Conservation (phyloP, 2,797 vertebrate genomes). For the Hoplostethus atlanticus region DNA sequence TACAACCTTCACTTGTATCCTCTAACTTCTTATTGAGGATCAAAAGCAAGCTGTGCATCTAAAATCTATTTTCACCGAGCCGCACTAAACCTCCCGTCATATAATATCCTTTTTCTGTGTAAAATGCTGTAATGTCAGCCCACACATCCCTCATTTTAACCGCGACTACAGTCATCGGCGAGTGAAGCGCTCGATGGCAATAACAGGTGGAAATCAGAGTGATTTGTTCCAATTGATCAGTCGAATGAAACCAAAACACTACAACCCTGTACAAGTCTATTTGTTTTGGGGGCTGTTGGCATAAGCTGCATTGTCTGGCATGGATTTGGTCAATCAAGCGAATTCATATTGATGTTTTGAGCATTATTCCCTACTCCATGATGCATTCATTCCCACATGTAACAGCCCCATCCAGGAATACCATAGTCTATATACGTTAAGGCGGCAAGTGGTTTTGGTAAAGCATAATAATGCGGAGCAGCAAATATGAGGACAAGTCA, state of each 20-base stretch:
- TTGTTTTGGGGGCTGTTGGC: constrained; percentile 12
- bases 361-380: background rate
- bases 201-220: constrained; percentile 52
- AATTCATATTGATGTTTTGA: background rate
- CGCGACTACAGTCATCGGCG: constrained; percentile 63
- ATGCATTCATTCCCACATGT: background rate
- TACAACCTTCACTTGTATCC: constrained; percentile 20
- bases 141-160: constrained; percentile 66
- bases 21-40: background rate
- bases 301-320: background rate
- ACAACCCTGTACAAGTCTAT: constrained; percentile 4
- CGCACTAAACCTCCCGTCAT: constrained; percentile 45
- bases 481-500: background rate
- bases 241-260: constrained; percentile 19
- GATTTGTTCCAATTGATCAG: constrained; percentile 40
- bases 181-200: constrained; percentile 47
- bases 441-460: background rate
- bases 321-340: background rate
- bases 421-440: no score
- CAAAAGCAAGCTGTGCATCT: constrained; percentile 22
- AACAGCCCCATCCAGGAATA: no score
- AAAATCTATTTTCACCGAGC: constrained; percentile 35
- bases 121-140: constrained; percentile 56
- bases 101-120: constrained; percentile 31
- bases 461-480: background rate